phyloP scores from a whole-genome alignment of 2,797 vertebrate genomes.

The Pelobates cultripes region DNA sequence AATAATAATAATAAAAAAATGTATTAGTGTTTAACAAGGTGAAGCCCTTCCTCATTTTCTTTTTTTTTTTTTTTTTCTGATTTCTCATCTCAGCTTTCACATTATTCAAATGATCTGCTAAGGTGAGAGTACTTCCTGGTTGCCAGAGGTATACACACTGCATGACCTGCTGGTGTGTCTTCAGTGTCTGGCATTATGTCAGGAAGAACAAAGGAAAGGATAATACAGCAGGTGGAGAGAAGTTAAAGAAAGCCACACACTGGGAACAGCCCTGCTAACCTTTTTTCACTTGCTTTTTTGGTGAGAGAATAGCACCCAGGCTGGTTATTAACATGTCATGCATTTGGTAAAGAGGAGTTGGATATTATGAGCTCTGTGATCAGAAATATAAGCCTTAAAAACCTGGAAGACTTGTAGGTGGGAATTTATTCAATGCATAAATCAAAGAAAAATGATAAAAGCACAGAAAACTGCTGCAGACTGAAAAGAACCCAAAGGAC shows the following conservation, averaged over 20 bases:
- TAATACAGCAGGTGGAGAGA: constrained; percentile 41
- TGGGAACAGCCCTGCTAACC: constrained; percentile 15
- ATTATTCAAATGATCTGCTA: constrained; percentile 48
- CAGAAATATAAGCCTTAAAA: not conserved
- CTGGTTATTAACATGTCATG: not conserved
- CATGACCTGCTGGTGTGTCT: constrained; percentile 49
- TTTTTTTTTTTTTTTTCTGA: not conserved
- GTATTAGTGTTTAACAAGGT: not conserved
- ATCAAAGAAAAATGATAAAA: not conserved
- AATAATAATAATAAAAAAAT: not conserved
- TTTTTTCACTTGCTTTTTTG: constrained; percentile 6
- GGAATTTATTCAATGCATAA: not conserved
- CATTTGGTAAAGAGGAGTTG: not conserved
- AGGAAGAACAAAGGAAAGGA: constrained; percentile 49
- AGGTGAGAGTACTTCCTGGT: constrained; percentile 49
- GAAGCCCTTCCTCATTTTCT: not conserved
- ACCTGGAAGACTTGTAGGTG: not conserved
- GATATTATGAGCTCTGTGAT: not conserved
- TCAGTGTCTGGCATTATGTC: constrained; percentile 44
- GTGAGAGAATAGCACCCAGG: not conserved
- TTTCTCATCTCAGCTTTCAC: constrained; percentile 34
- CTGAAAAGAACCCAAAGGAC: not conserved
- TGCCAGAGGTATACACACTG: constrained; percentile 23
- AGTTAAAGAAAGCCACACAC: constrained; percentile 7
- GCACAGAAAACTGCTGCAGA: not conserved